A percentile compares a stretch with the other conserved stretches of the same genome.
Conservation (phyloP, 1,140 invertebrate species). For the Rhagoletis zephyria region DNA sequence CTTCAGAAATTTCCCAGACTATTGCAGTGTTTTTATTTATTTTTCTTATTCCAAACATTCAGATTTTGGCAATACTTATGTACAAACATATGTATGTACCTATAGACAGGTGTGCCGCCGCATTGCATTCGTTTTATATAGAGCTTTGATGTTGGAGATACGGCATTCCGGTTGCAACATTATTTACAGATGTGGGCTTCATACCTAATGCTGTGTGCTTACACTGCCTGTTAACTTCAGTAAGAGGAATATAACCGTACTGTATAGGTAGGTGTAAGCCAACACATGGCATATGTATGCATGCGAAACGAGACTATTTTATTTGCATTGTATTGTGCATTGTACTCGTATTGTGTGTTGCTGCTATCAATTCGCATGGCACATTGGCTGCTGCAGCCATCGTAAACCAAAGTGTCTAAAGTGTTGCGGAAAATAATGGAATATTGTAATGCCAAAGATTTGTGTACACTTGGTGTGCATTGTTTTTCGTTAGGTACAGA, state of each 20-base stretch:
- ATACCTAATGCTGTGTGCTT: neutral
- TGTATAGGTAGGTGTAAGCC: neutral
- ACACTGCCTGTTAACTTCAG: neutral
- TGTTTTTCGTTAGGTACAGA: neutral
- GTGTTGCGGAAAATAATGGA: neutral
- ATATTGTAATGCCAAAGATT: slow-evolving; percentile 17
- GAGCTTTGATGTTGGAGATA: too few relatives aligned
- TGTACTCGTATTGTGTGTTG: neutral
- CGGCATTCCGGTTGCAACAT: too few relatives aligned
- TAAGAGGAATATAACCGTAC: neutral
- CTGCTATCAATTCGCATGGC: neutral
- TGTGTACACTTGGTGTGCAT: neutral
- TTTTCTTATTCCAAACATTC: neutral
- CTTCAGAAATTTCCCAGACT: neutral
- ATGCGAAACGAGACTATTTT: neutral
- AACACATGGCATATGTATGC: too few relatives aligned
- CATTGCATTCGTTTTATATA: too few relatives aligned
- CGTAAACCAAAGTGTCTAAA: neutral
- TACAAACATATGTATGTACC: too few relatives aligned
- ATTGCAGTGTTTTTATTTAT: slow-evolving; percentile 1
- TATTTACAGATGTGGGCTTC: too few relatives aligned
- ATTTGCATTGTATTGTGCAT: too few relatives aligned
- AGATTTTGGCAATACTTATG: too few relatives aligned
- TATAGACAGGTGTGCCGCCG: too few relatives aligned
- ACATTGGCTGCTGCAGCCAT: neutral